phyloP scores from a whole-genome alignment of 2,113 vertebrate genomes.

The Callocephalon fimbriatum region DNA sequence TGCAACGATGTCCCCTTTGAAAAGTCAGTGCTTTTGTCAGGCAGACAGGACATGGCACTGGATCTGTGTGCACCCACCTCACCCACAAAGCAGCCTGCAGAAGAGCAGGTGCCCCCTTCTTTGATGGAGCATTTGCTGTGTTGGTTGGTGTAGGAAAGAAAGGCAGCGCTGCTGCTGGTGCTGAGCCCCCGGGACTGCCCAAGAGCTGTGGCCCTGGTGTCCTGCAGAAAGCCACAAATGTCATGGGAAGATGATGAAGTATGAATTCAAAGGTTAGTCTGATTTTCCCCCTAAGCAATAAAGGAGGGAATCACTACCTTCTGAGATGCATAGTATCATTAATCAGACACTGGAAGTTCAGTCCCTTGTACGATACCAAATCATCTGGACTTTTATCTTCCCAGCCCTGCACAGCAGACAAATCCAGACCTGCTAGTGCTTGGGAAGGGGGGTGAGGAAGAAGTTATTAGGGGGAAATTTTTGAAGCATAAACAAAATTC shows the following conservation, averaged over 20 bases:
- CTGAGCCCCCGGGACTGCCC: not conserved
- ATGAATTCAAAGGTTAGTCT: conserved; percentile 47
- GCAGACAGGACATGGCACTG: rapidly evolving
- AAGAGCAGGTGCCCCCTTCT: not conserved
- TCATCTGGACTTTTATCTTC: conserved; percentile 38
- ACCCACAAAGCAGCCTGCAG: not conserved
- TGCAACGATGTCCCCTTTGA: rapidly evolving
- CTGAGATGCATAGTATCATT: conserved; percentile 37
- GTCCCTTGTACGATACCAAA: not conserved
- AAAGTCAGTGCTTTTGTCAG: not conserved
- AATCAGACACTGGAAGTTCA: conserved; percentile 37
- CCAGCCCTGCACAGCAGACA: not conserved
- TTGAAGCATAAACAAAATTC: conserved; percentile 67
- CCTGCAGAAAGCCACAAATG: conserved; percentile 21
- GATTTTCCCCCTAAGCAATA: not conserved
- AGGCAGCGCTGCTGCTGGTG: not conserved
- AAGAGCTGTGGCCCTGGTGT: not conserved
- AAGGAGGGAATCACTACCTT: conserved; percentile 40
- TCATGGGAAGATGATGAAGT: conserved; percentile 3
- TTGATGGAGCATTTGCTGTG: not conserved
- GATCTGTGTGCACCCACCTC: not conserved
- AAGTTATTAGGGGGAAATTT: conserved; percentile 42
- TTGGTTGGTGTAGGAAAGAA: not conserved
- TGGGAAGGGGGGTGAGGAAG: not conserved
- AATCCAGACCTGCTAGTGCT: not conserved